These are phyloP conservation scores for Ailuropoda melanoleuca DNA, from an alignment of 2,113 vertebrate species.

Conservation along the genomic window DNA sequence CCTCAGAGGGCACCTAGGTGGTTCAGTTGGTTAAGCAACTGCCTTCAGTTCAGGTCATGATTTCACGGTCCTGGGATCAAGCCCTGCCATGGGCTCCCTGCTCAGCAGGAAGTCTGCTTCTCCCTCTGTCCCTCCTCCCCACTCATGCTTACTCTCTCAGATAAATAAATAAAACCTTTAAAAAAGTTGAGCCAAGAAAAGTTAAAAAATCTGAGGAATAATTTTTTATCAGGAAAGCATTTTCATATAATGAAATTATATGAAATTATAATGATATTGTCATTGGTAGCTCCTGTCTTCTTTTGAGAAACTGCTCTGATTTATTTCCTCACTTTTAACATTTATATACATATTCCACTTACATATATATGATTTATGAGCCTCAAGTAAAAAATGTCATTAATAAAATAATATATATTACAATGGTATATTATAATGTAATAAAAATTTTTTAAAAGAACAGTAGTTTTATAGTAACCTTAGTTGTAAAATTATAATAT, in stretches of 20 bases:
- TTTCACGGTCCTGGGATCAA: too few species aligned
- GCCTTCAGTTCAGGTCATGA: too few species aligned
- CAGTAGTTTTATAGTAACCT: neutral
- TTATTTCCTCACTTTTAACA: neutral
- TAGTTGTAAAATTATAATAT: neutral
- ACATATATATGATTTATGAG: neutral
- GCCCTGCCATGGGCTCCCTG: too few species aligned
- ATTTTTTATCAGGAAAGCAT: neutral
- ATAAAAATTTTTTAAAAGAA: neutral
- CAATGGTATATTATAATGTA: neutral
- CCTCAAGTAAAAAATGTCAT: neutral
- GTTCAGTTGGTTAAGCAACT: too few species aligned
- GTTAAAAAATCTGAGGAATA: neutral
- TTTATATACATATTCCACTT: neutral
- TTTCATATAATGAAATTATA: neutral
- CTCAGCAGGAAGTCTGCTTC: too few species aligned
- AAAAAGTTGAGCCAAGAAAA: neutral
- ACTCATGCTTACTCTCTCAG: too few species aligned
- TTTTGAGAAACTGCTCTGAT: constrained; percentile 15
- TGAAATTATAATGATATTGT: neutral
- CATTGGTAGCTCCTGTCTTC: neutral
- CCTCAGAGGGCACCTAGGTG: neutral
- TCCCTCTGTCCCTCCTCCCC: too few species aligned
- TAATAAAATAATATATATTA: neutral
- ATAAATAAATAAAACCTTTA: too few species aligned